Conservation (phyloP, 1,140 invertebrate species). For the Anastrepha ludens region DNA sequence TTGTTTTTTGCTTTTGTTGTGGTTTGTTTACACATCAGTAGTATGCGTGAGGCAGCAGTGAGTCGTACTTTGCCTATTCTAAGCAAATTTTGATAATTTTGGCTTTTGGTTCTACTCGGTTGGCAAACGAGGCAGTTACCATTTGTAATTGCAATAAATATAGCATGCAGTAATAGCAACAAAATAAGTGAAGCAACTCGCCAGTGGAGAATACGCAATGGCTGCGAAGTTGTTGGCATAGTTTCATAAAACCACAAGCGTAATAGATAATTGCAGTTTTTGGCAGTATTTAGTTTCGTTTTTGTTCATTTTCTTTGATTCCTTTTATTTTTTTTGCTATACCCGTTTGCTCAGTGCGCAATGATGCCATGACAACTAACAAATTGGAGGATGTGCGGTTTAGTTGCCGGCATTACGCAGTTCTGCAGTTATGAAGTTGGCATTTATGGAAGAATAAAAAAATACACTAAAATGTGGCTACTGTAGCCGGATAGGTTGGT, state of each 20-base stretch:
- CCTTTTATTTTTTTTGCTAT: not conserved
- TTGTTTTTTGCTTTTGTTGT: not conserved
- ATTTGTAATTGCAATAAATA: slow-evolving; percentile 4
- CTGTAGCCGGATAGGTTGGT: too few species aligned
- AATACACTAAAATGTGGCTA: too few species aligned
- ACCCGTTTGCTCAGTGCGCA: not conserved
- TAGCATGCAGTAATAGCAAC: not conserved
- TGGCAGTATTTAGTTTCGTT: not conserved
- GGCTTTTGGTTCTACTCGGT: slow-evolving; percentile 3
- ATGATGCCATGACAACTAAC: not conserved
- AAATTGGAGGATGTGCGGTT: slow-evolving; percentile 8
- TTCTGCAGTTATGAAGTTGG: not conserved
- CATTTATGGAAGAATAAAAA: too few species aligned
- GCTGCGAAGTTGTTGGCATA: not conserved
- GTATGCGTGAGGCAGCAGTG: not conserved
- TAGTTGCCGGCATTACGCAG: not conserved
- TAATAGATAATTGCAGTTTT: slow-evolving; percentile 27
- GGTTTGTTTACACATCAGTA: not conserved
- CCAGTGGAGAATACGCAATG: too few species aligned
- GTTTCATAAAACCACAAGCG: not conserved
- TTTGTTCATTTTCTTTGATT: not conserved
- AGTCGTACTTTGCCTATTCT: not conserved
- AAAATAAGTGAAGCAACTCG: not conserved
- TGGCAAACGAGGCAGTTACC: not conserved
- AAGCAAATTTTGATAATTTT: not conserved